Conservation (phyloP, 1,140 invertebrate species). For the Megathymus violae region DNA sequence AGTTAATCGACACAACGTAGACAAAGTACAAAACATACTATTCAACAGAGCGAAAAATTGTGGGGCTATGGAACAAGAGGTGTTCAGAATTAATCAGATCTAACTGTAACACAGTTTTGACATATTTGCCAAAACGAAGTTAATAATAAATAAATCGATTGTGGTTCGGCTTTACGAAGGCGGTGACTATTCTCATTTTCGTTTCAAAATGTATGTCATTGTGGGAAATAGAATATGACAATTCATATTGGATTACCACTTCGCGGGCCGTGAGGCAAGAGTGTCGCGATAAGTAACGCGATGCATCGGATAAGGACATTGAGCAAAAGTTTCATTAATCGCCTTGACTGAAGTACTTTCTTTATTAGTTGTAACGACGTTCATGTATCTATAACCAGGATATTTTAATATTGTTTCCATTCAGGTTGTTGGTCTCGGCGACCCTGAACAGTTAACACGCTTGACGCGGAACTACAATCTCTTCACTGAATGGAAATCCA, state of each 20-base stretch:
- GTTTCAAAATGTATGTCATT: conserved; percentile 43
- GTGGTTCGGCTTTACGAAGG: not conserved
- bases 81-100: conserved; percentile 31
- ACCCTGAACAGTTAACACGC: conserved; percentile 47
- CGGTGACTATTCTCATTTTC: conserved; percentile 9
- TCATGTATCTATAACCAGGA: conserved; percentile 37
- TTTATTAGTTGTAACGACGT: conserved; percentile 21
- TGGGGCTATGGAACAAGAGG: conserved; percentile 39
- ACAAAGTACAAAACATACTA: conserved; percentile 27
- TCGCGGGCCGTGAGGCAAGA: conserved; percentile 27
- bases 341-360: conserved; percentile 29
- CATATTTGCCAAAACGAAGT: conserved; percentile 18
- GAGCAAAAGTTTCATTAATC: conserved; percentile 31
- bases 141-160: not conserved
- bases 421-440: conserved; percentile 54
- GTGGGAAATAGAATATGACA: conserved; percentile 60
- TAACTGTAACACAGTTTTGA: conserved; percentile 19
- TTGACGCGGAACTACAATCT: conserved; percentile 62
- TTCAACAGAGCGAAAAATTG: conserved; percentile 49
- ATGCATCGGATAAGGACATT: conserved; percentile 45
- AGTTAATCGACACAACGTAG: too few species aligned
- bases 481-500: conserved; percentile 45
- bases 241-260: conserved; percentile 61
- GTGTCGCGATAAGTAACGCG: conserved; percentile 38
- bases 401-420: conserved; percentile 46